Conservation (phyloP, 2,797 vertebrate genomes). For the Macropus fuliginosus region DNA sequence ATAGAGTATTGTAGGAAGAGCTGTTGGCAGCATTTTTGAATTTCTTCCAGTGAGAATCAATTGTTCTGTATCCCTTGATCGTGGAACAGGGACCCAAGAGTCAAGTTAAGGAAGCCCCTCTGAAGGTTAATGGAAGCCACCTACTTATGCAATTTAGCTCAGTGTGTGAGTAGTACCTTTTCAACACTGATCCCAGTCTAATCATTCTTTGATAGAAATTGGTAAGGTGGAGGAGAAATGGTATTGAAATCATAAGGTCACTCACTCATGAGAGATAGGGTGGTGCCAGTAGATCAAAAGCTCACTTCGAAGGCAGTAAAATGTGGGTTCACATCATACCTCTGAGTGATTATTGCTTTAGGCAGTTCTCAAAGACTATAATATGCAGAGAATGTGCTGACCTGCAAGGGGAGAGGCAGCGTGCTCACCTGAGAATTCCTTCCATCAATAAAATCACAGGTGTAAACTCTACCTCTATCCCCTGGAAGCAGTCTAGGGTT, state of each 20-base stretch:
- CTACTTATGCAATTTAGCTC: not conserved
- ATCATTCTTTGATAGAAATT: too few relatives aligned
- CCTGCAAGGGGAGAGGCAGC: not conserved
- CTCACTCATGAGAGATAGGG: too few relatives aligned
- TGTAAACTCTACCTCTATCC: not conserved
- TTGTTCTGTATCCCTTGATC: not conserved
- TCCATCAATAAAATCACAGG: not conserved
- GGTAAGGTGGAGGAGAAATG: too few relatives aligned
- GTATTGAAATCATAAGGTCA: too few relatives aligned
- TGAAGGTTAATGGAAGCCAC: not conserved
- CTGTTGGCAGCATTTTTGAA: not conserved
- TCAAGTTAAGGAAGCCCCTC: not conserved
- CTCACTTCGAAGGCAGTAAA: not conserved
- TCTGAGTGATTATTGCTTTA: not conserved
- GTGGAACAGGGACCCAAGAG: not conserved
- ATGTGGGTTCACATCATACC: not conserved
- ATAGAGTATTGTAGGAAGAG: not conserved
- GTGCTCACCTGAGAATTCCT: not conserved
- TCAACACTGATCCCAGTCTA: too few relatives aligned
- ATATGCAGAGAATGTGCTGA: not conserved
- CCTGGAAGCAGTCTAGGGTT: not conserved
- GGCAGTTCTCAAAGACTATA: not conserved
- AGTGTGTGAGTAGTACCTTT: not conserved
- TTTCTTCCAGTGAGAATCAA: not conserved
- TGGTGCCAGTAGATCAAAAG: too few relatives aligned